phyloP scores from a whole-genome alignment of 2,113 vertebrate genomes.

The Heterochromis multidens region DNA sequence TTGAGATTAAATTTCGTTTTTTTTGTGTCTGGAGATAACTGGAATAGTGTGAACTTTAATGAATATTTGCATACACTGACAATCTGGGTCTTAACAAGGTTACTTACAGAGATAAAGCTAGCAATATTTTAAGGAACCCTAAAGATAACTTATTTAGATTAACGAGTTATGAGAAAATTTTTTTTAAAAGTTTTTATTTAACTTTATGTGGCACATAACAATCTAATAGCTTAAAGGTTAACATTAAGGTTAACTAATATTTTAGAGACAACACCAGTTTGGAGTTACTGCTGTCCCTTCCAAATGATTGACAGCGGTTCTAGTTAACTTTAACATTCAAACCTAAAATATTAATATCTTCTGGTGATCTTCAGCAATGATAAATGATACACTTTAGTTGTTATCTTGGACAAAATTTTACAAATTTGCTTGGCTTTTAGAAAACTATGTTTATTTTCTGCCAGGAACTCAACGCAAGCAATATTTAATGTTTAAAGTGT shows the following conservation, averaged over 20 bases:
- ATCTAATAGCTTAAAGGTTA: background rate
- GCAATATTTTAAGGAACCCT: background rate
- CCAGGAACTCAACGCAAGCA: background rate
- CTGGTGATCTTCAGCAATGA: background rate
- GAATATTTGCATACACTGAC: background rate
- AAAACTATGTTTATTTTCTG: background rate
- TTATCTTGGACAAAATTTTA: background rate
- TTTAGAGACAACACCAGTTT: accelerated
- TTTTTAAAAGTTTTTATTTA: background rate
- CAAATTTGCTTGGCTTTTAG: background rate
- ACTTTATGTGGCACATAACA: background rate
- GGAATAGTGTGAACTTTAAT: background rate
- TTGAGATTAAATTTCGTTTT: background rate
- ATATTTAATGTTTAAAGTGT: background rate
- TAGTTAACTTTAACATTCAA: background rate
- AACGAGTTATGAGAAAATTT: background rate
- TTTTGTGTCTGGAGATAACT: background rate
- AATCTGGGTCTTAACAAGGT: background rate
- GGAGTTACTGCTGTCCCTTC: background rate
- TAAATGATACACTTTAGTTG: no score
- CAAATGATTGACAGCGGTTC: background rate
- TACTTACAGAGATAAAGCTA: background rate
- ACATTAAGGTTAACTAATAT: no score
- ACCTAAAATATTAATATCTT: background rate
- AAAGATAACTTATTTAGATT: background rate